Percentiles rank a stretch among this genome's conserved stretches.
Conservation (phyloP, 2,888 invertebrate species). For the Perdita meconis region DNA sequence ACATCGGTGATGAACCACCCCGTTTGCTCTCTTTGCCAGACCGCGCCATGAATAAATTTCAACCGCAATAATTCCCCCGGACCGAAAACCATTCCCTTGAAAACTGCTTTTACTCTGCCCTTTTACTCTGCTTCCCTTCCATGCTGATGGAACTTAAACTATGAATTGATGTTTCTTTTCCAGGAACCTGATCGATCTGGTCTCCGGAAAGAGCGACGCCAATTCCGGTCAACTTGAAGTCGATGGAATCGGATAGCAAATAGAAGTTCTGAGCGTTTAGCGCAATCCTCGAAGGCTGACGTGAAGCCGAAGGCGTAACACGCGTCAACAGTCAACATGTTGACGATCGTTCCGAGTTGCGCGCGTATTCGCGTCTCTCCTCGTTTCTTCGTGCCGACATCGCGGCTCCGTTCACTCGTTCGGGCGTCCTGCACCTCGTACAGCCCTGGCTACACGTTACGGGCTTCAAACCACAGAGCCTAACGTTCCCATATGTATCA, state of each 20-base stretch:
- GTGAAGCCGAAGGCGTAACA: no score
- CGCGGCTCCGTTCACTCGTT: constrained; percentile 28
- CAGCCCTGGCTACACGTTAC: constrained; percentile 77
- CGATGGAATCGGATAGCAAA: constrained; percentile 46
- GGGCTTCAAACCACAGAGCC: constrained; percentile 83
- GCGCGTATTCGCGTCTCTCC: constrained; percentile 56
- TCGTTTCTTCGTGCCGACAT: constrained; percentile 31
- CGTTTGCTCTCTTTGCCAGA: constrained; percentile 35
- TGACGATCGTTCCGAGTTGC: no score
- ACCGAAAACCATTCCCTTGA: background rate
- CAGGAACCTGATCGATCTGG: no score
- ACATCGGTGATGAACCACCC: constrained; percentile 41
- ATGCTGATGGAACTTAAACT: no score
- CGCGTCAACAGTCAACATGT: no score
- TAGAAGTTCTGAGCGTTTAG: constrained; percentile 34
- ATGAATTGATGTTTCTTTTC: no score
- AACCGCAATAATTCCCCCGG: constrained; percentile 41
- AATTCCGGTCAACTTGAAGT: constrained; percentile 52
- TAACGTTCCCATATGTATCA: constrained; percentile 84
- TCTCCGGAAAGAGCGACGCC: constrained; percentile 13
- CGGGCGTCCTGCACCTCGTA: constrained; percentile 47
- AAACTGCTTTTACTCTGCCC: no score
- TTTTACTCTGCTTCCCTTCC: no score
- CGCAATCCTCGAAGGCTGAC: constrained; percentile 42
- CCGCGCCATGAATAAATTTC: constrained; percentile 42